These are phyloP conservation scores for Pseudonaja textilis DNA, from an alignment of 2,113 vertebrate genomes.

Conservation along the genomic window DNA sequence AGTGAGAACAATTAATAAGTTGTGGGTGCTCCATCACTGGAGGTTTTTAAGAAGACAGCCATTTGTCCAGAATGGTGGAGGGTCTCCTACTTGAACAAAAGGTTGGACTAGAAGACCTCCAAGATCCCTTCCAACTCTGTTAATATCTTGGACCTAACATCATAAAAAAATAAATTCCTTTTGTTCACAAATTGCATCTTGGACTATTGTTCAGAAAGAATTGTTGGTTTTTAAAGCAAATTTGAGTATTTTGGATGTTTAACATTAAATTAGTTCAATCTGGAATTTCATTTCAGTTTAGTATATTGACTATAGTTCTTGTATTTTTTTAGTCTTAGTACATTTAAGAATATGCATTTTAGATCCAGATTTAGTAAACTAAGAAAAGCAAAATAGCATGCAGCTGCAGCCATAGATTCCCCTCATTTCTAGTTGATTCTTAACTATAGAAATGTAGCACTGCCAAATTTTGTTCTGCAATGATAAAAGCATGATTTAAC, in stretches of 20 bases:
- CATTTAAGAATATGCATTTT: constrained; percentile 13
- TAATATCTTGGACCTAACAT: not conserved
- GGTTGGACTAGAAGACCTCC: not conserved
- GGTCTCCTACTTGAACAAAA: not conserved
- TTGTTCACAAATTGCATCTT: not conserved
- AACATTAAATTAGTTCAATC: constrained; percentile 29
- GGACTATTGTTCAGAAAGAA: not conserved
- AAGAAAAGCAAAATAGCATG: constrained; percentile 17
- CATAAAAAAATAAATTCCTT: not conserved
- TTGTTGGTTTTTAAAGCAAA: not conserved
- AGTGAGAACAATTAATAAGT: not conserved
- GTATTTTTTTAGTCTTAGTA: not conserved
- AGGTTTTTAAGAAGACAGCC: not conserved
- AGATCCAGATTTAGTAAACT: not conserved
- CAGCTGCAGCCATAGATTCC: constrained; percentile 2
- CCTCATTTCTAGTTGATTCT: constrained; percentile 21
- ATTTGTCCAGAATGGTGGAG: not conserved
- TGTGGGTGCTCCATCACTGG: not conserved
- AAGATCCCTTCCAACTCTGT: not conserved
- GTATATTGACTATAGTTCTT: constrained; percentile 23
- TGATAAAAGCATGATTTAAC: constrained; percentile 25
- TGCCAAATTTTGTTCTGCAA: constrained; percentile 26
- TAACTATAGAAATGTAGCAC: constrained; percentile 10
- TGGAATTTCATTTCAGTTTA: constrained; percentile 34
- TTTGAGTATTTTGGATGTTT: not conserved